phyloP scores from a whole-genome alignment of 2,888 invertebrate species.

The Apoda limacodes region DNA sequence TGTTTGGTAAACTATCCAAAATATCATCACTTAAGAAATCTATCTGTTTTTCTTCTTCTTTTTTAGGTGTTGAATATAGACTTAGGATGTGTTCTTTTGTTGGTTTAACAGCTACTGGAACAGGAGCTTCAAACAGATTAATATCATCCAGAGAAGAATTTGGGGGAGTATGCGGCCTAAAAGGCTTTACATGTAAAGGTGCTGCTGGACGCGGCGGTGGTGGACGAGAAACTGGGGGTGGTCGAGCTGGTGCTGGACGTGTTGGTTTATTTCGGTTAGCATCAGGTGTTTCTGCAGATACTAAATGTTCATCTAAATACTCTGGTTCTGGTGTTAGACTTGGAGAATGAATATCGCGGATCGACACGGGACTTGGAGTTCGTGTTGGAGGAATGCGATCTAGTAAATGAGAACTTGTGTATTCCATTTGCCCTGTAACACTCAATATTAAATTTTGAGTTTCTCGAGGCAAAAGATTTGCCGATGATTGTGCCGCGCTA shows the following conservation, averaged over 20 bases:
- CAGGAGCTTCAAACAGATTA: slow-evolving; percentile 71
- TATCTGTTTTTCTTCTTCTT: slow-evolving; percentile 49
- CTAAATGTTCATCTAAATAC: slow-evolving; percentile 26
- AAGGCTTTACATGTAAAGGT: slow-evolving; percentile 59
- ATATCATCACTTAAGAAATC: slow-evolving; percentile 73
- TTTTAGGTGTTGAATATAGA: slow-evolving; percentile 60
- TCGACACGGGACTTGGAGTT: slow-evolving; percentile 88
- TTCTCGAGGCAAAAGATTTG: slow-evolving; percentile 77
- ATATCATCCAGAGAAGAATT: slow-evolving; percentile 50
- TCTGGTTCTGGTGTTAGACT: slow-evolving; percentile 82
- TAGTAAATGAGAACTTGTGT: slow-evolving; percentile 84
- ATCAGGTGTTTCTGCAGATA: slow-evolving; percentile 39
- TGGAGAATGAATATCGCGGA: slow-evolving; percentile 84
- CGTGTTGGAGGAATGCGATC: slow-evolving; percentile 87
- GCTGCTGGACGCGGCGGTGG: slow-evolving; percentile 48
- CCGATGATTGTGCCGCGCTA: slow-evolving; percentile 43
- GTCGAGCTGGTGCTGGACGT: slow-evolving; percentile 38
- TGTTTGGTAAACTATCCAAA: slow-evolving; percentile 34
- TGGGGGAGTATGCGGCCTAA: slow-evolving; percentile 56
- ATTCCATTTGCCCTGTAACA: slow-evolving; percentile 90
- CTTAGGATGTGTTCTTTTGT: slow-evolving; percentile 72
- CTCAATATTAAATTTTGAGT: slow-evolving; percentile 88
- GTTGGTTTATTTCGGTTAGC: slow-evolving; percentile 49
- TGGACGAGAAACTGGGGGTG: slow-evolving; percentile 36
- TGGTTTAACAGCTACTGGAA: slow-evolving; percentile 57